Evolutionary conservation across 2,888 invertebrate species (phyloP).

Genomic region (Dryobotodes eremita): DNA sequence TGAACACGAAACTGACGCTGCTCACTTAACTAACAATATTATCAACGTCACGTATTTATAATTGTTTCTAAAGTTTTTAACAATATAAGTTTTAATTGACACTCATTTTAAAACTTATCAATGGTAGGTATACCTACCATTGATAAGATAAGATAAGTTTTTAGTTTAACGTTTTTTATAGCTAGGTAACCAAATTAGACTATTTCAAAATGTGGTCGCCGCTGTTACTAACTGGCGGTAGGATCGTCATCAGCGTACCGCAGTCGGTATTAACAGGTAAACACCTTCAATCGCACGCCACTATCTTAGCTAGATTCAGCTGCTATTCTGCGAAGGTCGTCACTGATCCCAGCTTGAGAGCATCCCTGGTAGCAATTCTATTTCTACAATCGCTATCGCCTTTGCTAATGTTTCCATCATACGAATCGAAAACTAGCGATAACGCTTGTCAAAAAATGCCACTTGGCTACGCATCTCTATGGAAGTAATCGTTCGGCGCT

Average conservation of each 20-base stretch:
- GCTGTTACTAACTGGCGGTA: not conserved
- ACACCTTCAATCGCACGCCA: not conserved
- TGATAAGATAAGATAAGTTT: too few relatives aligned
- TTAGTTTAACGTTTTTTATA: not conserved
- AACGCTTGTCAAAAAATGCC: too few relatives aligned
- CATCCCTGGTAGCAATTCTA: too few relatives aligned
- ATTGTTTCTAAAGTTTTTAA: slow-evolving; percentile 1
- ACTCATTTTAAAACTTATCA: not conserved
- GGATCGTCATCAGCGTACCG: not conserved
- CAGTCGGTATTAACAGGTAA: not conserved
- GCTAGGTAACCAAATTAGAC: not conserved
- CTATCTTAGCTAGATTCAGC: not conserved
- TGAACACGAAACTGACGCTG: not conserved
- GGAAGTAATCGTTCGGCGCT: too few relatives aligned
- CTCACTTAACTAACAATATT: slow-evolving; percentile 16
- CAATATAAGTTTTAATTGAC: not conserved
- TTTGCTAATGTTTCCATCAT: too few relatives aligned
- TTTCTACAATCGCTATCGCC: too few relatives aligned
- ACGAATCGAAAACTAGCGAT: too few relatives aligned
- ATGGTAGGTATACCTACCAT: too few relatives aligned
- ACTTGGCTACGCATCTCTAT: too few relatives aligned
- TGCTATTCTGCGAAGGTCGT: not conserved
- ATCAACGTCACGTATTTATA: slow-evolving; percentile 5
- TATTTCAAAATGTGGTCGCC: not conserved
- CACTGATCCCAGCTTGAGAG: not conserved